Percentiles rank a stretch among this genome's conserved stretches.
Evolutionary conservation across 2,888 invertebrate genomes (phyloP).

Genomic region (Drosophila melanosoma): DNA sequence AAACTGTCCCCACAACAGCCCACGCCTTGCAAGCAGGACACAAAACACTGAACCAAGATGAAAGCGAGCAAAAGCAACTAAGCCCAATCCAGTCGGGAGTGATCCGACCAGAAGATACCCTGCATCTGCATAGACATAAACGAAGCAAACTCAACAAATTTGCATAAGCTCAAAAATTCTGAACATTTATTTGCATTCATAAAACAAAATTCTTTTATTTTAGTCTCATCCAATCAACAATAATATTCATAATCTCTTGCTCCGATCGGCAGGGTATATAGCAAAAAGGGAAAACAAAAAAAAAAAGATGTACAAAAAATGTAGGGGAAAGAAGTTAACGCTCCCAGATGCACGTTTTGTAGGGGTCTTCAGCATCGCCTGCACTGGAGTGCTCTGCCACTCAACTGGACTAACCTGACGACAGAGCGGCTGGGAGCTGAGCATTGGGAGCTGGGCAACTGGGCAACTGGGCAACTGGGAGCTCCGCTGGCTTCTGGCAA

Average conservation of each 20-base stretch:
- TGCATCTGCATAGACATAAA: not conserved
- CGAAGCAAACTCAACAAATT: too few relatives aligned
- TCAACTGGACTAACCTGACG: slow-evolving; percentile 76
- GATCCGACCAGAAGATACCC: slow-evolving; percentile 4
- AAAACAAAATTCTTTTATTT: too few relatives aligned
- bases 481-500: slow-evolving; percentile 7
- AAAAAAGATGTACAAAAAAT: not conserved
- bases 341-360: slow-evolving; percentile 67
- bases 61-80: slow-evolving; percentile 9
- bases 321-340: slow-evolving; percentile 62
- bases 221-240: not conserved
- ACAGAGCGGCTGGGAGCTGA: slow-evolving; percentile 66
- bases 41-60: slow-evolving; percentile 8
- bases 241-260: not conserved
- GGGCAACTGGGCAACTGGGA: slow-evolving; percentile 6
- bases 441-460: slow-evolving; percentile 21
- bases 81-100: not conserved
- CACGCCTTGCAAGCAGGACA: slow-evolving; percentile 15
- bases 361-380: slow-evolving; percentile 41
- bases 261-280: not conserved
- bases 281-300: not conserved
- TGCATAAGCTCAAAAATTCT: too few relatives aligned
- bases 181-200: too few relatives aligned
- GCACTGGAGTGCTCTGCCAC: slow-evolving; percentile 62
- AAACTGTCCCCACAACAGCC: slow-evolving; percentile 47